phyloP scores from a whole-genome alignment of 1,140 invertebrate species.

The Neotoxoptera formosana region DNA sequence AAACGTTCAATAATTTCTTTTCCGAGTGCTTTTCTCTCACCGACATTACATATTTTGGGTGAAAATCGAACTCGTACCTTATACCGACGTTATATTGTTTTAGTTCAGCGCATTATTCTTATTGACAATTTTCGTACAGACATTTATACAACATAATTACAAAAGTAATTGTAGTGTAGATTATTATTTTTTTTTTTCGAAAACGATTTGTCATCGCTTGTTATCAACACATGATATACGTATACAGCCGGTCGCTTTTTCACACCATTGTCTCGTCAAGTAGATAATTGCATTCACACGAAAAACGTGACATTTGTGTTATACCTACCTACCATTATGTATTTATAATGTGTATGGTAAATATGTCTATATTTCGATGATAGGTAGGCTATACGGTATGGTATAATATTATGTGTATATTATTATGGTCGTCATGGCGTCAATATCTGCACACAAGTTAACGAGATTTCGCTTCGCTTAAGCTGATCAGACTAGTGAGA shows the following conservation, averaged over 20 bases:
- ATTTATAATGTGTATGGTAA: not conserved
- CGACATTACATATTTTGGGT: not conserved
- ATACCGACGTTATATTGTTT: not conserved
- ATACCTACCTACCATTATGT: not conserved
- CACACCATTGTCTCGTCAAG: slow-evolving; percentile 50
- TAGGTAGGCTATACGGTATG: not conserved
- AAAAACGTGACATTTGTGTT: slow-evolving; percentile 49
- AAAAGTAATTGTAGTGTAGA: not conserved
- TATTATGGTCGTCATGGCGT: not conserved
- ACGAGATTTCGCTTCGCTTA: not conserved
- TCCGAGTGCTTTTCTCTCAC: not conserved
- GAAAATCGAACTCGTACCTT: not conserved
- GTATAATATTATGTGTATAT: not conserved
- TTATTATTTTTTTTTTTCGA: slow-evolving; percentile 3
- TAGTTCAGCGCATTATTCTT: not conserved
- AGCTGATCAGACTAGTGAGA: not conserved
- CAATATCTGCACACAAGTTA: not conserved
- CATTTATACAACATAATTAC: not conserved
- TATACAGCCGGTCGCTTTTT: slow-evolving; percentile 7
- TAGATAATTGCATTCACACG: slow-evolving; percentile 42
- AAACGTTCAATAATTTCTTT: not conserved
- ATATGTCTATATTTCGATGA: not conserved
- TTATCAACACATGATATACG: slow-evolving; percentile 27
- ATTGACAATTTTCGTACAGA: not conserved
- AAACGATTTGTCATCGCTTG: slow-evolving; percentile 37